Evolutionary conservation across 2,797 vertebrate species (phyloP).

Genomic region (Borostomias antarcticus): DNA sequence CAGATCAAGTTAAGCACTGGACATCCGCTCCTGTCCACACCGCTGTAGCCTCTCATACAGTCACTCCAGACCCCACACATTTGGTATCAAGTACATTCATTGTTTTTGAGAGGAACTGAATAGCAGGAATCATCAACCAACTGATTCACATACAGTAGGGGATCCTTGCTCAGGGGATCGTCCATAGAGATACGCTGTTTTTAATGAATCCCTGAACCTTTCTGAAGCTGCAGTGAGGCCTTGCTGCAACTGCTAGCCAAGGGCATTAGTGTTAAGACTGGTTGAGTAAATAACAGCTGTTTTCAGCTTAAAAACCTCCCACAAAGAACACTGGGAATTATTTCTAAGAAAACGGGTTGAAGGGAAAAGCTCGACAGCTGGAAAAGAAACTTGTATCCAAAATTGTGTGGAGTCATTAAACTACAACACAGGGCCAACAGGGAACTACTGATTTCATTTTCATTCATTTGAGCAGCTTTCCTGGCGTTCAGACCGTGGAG

Average conservation of each 20-base stretch:
- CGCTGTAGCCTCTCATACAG: background rate
- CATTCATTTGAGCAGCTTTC: slow-evolving; percentile 39
- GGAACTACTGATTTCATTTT: slow-evolving; percentile 51
- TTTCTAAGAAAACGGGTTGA: slow-evolving; percentile 10
- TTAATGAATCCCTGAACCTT: too few species aligned
- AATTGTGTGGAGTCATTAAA: slow-evolving; percentile 46
- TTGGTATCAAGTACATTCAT: background rate
- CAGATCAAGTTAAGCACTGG: slow-evolving; percentile 30
- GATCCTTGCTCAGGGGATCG: background rate
- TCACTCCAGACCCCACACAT: slow-evolving; percentile 1
- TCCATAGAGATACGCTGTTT: too few species aligned
- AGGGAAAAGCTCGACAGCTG: too few species aligned
- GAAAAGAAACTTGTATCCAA: slow-evolving; percentile 22
- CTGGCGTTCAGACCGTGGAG: slow-evolving; percentile 54
- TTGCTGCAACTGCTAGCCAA: background rate
- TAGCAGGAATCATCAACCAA: background rate
- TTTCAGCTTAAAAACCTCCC: slow-evolving; percentile 14
- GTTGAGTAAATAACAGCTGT: slow-evolving; percentile 9
- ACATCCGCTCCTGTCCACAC: slow-evolving; percentile 12
- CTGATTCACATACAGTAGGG: background rate
- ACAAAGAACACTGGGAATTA: background rate
- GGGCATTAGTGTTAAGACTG: background rate
- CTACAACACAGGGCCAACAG: slow-evolving; percentile 37
- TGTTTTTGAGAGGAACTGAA: too few species aligned
- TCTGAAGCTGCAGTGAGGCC: background rate